Percentiles rank a stretch among this genome's conserved stretches.
Evolutionary conservation across 2,797 vertebrate species (phyloP).

Genomic region (Micromesistius poutassou): DNA sequence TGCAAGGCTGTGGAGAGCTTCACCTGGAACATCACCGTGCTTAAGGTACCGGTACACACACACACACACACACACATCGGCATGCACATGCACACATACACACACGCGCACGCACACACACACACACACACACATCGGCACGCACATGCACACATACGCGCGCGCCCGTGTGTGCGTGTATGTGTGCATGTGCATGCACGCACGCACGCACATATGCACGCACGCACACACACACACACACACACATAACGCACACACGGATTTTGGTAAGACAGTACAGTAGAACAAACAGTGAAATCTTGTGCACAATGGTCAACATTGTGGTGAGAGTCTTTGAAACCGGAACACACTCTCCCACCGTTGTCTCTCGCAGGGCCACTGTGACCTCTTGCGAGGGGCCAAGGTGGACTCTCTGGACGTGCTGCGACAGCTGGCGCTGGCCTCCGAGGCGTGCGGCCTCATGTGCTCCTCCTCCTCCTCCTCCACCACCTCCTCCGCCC

Average conservation of each 20-base stretch:
- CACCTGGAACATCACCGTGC: slow-evolving; percentile 78
- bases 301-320: background rate
- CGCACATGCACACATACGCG: background rate
- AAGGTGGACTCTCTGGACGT: slow-evolving; percentile 90
- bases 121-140: background rate
- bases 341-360: background rate
- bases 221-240: background rate
- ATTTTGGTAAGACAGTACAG: no score
- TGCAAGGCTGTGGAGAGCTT: slow-evolving; percentile 77
- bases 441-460: slow-evolving; percentile 87
- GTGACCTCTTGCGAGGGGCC: slow-evolving; percentile 88
- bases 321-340: no score
- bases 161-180: no score
- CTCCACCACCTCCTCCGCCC: slow-evolving; percentile 54
- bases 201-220: no score
- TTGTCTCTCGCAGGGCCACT: slow-evolving; percentile 80
- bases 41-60: slow-evolving; percentile 65
- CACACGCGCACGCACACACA: background rate
- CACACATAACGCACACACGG: background rate
- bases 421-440: slow-evolving; percentile 92
- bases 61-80: slow-evolving; percentile 6
- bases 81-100: background rate
- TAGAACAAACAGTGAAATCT: no score
- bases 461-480: slow-evolving; percentile 52
- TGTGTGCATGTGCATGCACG: no score